These are phyloP conservation scores for Dryadula phaetusa DNA, from an alignment of 2,888 invertebrate species.

Conservation along the genomic window DNA sequence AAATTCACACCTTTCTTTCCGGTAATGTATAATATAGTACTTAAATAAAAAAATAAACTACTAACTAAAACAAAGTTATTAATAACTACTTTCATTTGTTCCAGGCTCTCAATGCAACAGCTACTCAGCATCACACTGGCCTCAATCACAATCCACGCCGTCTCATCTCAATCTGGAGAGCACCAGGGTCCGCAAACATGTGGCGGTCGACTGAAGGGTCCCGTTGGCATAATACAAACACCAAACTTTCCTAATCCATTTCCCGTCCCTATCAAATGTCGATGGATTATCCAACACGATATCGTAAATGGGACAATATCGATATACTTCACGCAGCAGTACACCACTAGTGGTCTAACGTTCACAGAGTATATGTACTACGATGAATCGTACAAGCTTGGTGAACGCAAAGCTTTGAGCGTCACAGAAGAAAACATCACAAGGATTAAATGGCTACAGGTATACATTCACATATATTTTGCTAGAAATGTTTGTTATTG, in stretches of 20 bases:
- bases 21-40: no score
- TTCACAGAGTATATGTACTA: conserved; percentile 92
- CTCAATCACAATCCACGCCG: conserved; percentile 59
- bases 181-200: conserved; percentile 81
- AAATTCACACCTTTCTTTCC: no score
- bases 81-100: conserved; percentile 51
- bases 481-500: background rate
- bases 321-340: conserved; percentile 94
- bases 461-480: conserved; percentile 53
- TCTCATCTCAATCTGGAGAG: conserved; percentile 61
- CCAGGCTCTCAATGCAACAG: conserved; percentile 67
- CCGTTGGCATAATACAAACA: conserved; percentile 90
- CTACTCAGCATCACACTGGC: conserved; percentile 67
- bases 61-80: background rate
- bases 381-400: conserved; percentile 87
- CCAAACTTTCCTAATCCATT: conserved; percentile 94
- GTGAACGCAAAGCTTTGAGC: conserved; percentile 86
- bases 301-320: conserved; percentile 90
- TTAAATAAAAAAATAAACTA: no score
- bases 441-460: conserved; percentile 85
- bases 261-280: conserved; percentile 91
- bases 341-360: conserved; percentile 90
- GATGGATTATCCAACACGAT: conserved; percentile 94
- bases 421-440: conserved; percentile 91
- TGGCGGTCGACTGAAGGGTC: conserved; percentile 86